These are phyloP conservation scores for Synanceia verrucosa DNA, from an alignment of 2,797 vertebrate species.

Conservation along the genomic window DNA sequence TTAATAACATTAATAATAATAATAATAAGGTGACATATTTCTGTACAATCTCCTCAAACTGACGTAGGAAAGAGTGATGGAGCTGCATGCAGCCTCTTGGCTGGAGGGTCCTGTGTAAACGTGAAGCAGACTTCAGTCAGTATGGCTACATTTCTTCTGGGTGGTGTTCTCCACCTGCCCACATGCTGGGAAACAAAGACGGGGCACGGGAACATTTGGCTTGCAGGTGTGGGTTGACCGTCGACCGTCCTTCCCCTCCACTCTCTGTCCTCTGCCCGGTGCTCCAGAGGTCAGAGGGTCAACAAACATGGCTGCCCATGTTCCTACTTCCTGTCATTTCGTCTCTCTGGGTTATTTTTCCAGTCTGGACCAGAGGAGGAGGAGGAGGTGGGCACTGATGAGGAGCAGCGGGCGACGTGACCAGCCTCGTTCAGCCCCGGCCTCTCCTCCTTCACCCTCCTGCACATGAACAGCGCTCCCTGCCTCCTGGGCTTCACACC, in stretches of 20 bases:
- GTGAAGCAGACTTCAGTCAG: constrained; percentile 60
- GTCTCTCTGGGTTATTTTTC: constrained; percentile 1
- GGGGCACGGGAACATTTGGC: constrained; percentile 59
- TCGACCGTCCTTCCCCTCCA: constrained; percentile 7
- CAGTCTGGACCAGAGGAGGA: constrained; percentile 24
- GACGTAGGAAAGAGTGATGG: constrained; percentile 62
- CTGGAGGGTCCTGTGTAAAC: constrained; percentile 73
- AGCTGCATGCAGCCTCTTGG: constrained; percentile 73
- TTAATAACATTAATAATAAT: constrained; percentile 64
- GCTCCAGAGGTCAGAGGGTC: constrained; percentile 34
- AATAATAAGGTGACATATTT: constrained; percentile 63
- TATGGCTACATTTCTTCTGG: constrained; percentile 73
- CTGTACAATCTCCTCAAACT: constrained; percentile 67
- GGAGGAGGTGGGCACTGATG: constrained; percentile 28
- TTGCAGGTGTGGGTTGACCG: constrained; percentile 44
- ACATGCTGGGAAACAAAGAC: constrained; percentile 57
- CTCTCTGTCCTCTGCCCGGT: constrained; percentile 16
- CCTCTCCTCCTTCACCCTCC: constrained; percentile 8
- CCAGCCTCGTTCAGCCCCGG: constrained; percentile 24
- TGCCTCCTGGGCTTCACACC: constrained; percentile 83
- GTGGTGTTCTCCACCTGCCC: constrained; percentile 57
- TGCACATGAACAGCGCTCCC: not conserved
- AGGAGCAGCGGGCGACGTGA: constrained; percentile 35
- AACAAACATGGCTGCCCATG: constrained; percentile 4
- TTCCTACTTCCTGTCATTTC: constrained; percentile 1